Percentiles rank a stretch among this genome's conserved stretches.
Conservation (phyloP, 2,113 vertebrate species). For the Hyperopisus bebe region DNA sequence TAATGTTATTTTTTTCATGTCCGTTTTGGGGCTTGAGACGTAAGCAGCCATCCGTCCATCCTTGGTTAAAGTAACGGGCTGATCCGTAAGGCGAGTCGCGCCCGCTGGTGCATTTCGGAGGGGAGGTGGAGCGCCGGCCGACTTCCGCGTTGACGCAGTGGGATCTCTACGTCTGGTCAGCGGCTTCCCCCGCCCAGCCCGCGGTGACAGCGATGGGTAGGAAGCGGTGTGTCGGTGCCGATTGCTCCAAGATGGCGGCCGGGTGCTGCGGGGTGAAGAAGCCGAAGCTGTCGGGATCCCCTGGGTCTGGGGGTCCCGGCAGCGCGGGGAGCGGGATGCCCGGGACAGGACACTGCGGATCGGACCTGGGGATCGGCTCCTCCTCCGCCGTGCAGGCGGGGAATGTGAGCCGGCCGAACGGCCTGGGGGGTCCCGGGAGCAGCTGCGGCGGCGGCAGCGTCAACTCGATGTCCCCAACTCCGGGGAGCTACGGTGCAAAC, state of each 20-base stretch:
- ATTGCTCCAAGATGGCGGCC: slow-evolving; percentile 99
- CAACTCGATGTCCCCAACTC: slow-evolving; percentile 63
- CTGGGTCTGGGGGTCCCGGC: slow-evolving; percentile 81
- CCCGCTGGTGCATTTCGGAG: slow-evolving; percentile 46
- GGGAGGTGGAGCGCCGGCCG: slow-evolving; percentile 67
- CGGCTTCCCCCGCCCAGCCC: slow-evolving; percentile 74
- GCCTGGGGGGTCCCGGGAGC: slow-evolving; percentile 73
- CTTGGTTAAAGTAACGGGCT: slow-evolving; percentile 34
- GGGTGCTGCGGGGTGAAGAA: slow-evolving; percentile 99
- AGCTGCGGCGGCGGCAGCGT: slow-evolving; percentile 60
- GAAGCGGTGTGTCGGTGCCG: slow-evolving; percentile 93
- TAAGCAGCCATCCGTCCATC: slow-evolving; percentile 7
- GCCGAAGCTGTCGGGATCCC: slow-evolving; percentile 98
- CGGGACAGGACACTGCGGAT: slow-evolving; percentile 78
- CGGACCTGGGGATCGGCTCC: slow-evolving; percentile 74
- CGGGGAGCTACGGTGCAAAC: slow-evolving; percentile 64
- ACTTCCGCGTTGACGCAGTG: slow-evolving; percentile 67
- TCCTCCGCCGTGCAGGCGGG: slow-evolving; percentile 72
- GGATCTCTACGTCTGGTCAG: slow-evolving; percentile 70
- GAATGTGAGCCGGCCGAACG: slow-evolving; percentile 71
- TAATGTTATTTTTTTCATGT: neutral
- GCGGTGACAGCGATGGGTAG: slow-evolving; percentile 90
- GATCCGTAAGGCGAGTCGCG: slow-evolving; percentile 19
- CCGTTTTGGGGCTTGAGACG: neutral
- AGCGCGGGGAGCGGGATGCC: slow-evolving; percentile 70